Base-by-base conservation (phyloP, 2,888 invertebrate genomes). In the Gymnocheta viridis region DNA sequence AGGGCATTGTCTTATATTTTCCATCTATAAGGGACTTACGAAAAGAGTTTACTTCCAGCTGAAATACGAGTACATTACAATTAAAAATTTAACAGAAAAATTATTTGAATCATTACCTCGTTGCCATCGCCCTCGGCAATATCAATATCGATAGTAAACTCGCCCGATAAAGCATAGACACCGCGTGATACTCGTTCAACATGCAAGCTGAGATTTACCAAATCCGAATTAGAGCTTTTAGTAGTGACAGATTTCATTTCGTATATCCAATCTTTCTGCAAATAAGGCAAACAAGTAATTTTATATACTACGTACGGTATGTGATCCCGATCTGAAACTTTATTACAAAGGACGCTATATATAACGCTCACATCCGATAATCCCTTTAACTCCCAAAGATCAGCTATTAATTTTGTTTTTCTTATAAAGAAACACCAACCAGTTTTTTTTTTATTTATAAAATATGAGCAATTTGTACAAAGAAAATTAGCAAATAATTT, bases 21-120 rank as follows among this genome's bases (percentile, higher is more conserved):
- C 58, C 77, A 10, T 84, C 85, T 22, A 85, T 76, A 2, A 82
- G 82, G 2, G 84, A n/a, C 54, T 87, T 87, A 41, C 86, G 87
- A 82, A 74, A 87, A 3, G 41, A 14, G 0, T 24, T 24, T 0
- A 74, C 49, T 56, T 85, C 85, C 0, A 82, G 14, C 87, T 87
- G 10, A 9, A 24, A 27, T 6, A 32, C 49, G 51, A 35, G 2
- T 4, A 3, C 4, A 12, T n/a, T n/a, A n/a, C n/a, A 22, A 32
- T 32, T 29, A 19, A 32, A 49, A 9, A 22, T 32, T 32, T 2
- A 17, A 32, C 7, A 56, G 0, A 56, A 2, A 56, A 29, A 29
- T 7, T 32, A 32, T 7, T 7, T 32, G 7, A 4, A 32, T 7
- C 4, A 5, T 41, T 44, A 80, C 73, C 4, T 80, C 67, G 51